phyloP scores from a whole-genome alignment of 2,797 vertebrate species.

The Buceros bicornis region DNA sequence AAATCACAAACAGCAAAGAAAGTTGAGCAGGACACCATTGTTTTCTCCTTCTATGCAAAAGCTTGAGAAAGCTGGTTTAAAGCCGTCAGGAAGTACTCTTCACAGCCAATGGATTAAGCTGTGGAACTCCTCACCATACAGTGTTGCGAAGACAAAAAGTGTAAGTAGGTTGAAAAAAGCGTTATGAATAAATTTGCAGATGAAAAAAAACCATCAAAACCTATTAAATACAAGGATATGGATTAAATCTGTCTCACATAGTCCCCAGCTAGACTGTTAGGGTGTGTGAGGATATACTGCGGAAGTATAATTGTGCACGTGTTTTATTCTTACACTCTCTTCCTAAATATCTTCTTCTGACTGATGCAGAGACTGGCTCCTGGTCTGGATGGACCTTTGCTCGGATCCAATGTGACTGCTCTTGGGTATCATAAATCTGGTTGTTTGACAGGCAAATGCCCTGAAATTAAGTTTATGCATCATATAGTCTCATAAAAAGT shows the following conservation, averaged over 20 bases:
- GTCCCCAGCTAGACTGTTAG: neutral
- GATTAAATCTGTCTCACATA: neutral
- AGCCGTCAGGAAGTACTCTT: neutral
- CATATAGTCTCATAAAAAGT: slow-evolving; percentile 62
- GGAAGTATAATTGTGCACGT: neutral
- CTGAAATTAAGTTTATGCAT: slow-evolving; percentile 48
- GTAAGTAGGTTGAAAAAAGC: neutral
- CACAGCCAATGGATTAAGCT: neutral
- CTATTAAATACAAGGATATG: neutral
- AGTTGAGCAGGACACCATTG: neutral
- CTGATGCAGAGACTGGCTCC: neutral
- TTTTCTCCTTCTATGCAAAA: neutral
- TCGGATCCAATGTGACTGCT: neutral
- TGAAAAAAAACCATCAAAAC: neutral
- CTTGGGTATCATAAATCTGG: slow-evolving; percentile 21
- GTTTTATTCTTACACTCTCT: neutral
- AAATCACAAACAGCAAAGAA: neutral
- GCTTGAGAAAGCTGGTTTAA: neutral
- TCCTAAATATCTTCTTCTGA: neutral
- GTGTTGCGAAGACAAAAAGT: neutral
- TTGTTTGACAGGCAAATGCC: slow-evolving; percentile 26
- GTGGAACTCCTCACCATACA: neutral
- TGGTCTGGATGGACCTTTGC: neutral
- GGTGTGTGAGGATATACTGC: neutral
- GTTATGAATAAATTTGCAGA: neutral